Evolutionary conservation across 2,888 invertebrate genomes (phyloP), one percentile per base, ranked within the genome.

Genomic region (Boloria euphrosyne): DNA sequence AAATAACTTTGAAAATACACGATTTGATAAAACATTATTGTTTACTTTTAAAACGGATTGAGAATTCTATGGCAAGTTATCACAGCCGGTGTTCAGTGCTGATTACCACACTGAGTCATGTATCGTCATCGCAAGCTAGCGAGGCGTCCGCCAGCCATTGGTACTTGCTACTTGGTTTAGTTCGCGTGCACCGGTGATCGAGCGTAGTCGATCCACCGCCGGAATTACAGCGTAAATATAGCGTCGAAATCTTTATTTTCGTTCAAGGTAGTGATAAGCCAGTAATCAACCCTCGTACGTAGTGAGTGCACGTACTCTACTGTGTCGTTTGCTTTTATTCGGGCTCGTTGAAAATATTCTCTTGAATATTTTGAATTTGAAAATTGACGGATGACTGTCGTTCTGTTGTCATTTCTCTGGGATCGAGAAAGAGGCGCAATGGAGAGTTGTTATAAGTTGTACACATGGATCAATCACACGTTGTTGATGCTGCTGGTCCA

Each of bases 401-500:
- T 87, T 80, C 83, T 86, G 74, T 78, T 87, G 72, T 83, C 85
- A 79, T 82, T 86, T 76, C 77, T 87, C 84, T 87, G 89, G 86
- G 84, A 84, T 76, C 78, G 83, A 70, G 85, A 85, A 71, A 80
- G 80, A 78, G 80, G 84, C 79, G 82, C 86, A 72, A 91, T 91
- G 91, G 90, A 91, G 75, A 89, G 86, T 76, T 91, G 90, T 74
- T 86, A 89, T 74, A 90, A 89, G 74, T 73, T 92, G 59, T 92
- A 89, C 82, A 88, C 90, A 73, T 91, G 90, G 92, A 84, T 92
- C 73, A 90, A 89, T 80, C 85, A 91, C 72, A 89, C 90, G 14
- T 73, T 91, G 73, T 78, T 92, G 74, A 91, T 91, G 91, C 78
- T 91, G 76, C 80, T 91, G 62, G 84, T 91, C 70, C 91, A 92